Evolutionary conservation across 2,113 vertebrate genomes (phyloP), one percentile per base, ranked within the genome.

Genomic region (Chloroceryle aenea): DNA sequence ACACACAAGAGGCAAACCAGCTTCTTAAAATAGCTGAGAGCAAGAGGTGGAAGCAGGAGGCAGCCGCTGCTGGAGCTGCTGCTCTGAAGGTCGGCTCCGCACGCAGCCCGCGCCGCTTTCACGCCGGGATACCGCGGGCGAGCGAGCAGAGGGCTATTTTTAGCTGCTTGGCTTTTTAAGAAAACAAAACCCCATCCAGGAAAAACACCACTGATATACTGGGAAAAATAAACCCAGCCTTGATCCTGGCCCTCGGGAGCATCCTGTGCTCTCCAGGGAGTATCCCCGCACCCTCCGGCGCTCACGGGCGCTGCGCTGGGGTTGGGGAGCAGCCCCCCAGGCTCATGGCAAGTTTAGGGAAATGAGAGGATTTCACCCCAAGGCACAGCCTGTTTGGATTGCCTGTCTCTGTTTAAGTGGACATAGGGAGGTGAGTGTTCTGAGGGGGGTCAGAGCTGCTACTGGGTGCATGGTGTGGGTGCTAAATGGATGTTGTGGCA

Each of bases 111-210:
- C 3, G 5, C 85, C 22, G 21, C 34, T 78, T 85, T 23, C 87
- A 5, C 13, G 11, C 67, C 7, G 72, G 62, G 75, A 53, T 9
- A 53, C 75, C 1, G 30, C 52, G 3, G 76, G 84, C 14, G 2
- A 23, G 73, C 4, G 2, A 68, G 71, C 43, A 3, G 42, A 30
- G 11, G 14, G 74, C 34, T 91, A 68, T 85, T 95, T 97, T 87
- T 90, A 93, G 77, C 68, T 2, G 2, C 40, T 34, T 13, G 75
- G 77, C 74, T 93, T 80, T 89, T 93, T 10, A 90, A 91, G 87
- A 96, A 87, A 89, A 84, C 64, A 73, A 85, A 96, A 80, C 12
- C 72, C 53, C 66, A n/a, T 55, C 68, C 87, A 77, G 89, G 69
- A 75, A 72, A 76, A 86, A 23, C 48, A 71, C 3, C 0, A 0